Evolutionary conservation across 2,113 vertebrate genomes (phyloP).

Genomic region (Peromyscus leucopus): DNA sequence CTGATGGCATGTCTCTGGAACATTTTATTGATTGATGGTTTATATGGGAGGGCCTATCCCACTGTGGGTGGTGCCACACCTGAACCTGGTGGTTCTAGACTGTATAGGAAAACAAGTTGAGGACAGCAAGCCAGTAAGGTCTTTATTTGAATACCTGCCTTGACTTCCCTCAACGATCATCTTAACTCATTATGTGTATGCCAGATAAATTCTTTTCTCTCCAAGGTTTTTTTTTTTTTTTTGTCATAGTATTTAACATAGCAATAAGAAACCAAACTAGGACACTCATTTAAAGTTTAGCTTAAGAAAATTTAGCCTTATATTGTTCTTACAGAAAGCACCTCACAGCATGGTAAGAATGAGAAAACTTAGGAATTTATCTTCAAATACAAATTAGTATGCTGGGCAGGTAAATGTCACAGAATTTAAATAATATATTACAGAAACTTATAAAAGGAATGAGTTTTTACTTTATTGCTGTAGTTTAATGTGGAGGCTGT

Average conservation of each 20-base stretch:
- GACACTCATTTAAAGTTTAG: not conserved
- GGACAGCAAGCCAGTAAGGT: not conserved
- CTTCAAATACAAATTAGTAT: slow-evolving; percentile 26
- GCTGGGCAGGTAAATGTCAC: not conserved
- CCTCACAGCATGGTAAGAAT: not conserved
- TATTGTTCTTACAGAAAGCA: not conserved
- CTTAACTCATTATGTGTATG: not conserved
- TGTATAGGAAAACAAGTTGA: not conserved
- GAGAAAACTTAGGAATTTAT: not conserved
- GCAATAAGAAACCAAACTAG: not conserved
- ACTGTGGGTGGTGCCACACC: not conserved
- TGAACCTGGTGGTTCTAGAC: not conserved
- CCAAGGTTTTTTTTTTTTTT: not conserved
- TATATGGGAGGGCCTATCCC: not conserved
- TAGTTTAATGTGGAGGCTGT: not conserved
- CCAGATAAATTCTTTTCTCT: not conserved
- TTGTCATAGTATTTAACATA: not conserved
- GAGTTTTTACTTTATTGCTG: not conserved
- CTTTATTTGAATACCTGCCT: not conserved
- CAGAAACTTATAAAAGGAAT: not conserved
- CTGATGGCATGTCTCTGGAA: not conserved
- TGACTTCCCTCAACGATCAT: not conserved
- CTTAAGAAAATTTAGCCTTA: not conserved
- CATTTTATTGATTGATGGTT: not conserved
- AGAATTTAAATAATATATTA: not conserved